Percentiles rank a stretch among this genome's conserved stretches.
Evolutionary conservation across 2,888 invertebrate genomes (phyloP).

Genomic region (Bedellia somnulentella): DNA sequence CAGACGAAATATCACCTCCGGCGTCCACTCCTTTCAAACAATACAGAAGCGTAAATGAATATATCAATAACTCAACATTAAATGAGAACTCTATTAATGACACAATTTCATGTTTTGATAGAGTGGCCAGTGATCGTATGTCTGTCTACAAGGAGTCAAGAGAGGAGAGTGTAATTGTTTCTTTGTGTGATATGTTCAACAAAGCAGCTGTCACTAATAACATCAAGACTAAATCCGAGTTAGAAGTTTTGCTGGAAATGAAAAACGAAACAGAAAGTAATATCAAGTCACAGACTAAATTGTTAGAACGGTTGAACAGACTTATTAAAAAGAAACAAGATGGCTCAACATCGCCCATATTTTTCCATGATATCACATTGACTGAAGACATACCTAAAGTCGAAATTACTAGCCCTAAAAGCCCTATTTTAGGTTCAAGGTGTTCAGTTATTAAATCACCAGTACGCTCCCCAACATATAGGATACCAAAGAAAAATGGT

Average conservation of each 20-base stretch:
- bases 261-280: conserved; percentile 24
- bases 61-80: conserved; percentile 27
- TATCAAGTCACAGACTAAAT: conserved; percentile 24
- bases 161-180: conserved; percentile 38
- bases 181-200: conserved; percentile 34
- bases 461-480: conserved; percentile 33
- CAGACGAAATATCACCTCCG: conserved; percentile 29
- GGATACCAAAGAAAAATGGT: conserved; percentile 34
- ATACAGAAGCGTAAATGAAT: conserved; percentile 32
- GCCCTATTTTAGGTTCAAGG: conserved; percentile 13
- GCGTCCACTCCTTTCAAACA: conserved; percentile 40
- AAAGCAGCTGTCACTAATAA: conserved; percentile 26
- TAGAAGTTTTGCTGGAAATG: conserved; percentile 24
- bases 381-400: conserved; percentile 12
- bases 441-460: conserved; percentile 26
- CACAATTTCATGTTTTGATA: conserved; percentile 39
- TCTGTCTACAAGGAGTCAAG: conserved; percentile 15
- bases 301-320: conserved; percentile 24
- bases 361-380: conserved; percentile 16
- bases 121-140: too few relatives aligned
- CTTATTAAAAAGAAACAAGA: conserved; percentile 23
- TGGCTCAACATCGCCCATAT: conserved; percentile 10
- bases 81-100: conserved; percentile 33
- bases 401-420: conserved; percentile 12
- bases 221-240: conserved; percentile 16